Evolutionary conservation across 2,888 invertebrate genomes (phyloP).

Genomic region (Drosophila neotestacea): DNA sequence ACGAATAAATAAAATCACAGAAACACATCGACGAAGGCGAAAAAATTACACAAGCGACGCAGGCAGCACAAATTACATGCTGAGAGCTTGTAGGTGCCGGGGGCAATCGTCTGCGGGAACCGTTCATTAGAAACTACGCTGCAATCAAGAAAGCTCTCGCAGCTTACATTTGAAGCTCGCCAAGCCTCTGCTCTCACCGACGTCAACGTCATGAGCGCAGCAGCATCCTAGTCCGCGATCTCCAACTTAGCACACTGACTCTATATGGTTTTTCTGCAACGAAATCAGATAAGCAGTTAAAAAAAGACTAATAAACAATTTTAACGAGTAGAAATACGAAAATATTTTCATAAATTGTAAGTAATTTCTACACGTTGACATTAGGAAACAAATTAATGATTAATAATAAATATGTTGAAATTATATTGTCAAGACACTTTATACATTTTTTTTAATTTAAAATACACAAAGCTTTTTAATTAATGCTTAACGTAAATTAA

Average conservation of each 20-base stretch:
- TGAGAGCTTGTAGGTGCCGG: neutral
- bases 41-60: conserved; percentile 76
- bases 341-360: no score
- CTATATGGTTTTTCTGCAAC: neutral
- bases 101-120: conserved; percentile 12
- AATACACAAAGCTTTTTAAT: no score
- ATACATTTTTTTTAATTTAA: no score
- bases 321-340: no score
- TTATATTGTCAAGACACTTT: no score
- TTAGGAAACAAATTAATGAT: no score
- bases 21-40: conserved; percentile 37
- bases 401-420: no score
- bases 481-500: no score
- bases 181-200: conserved; percentile 21
- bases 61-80: conserved; percentile 44
- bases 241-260: conserved; percentile 17
- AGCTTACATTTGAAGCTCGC: conserved; percentile 32
- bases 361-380: no score
- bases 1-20: conserved; percentile 40
- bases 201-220: conserved; percentile 20
- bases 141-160: conserved; percentile 75
- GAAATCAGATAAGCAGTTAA: neutral
- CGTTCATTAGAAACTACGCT: conserved; percentile 64
- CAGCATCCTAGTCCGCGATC: conserved; percentile 36
- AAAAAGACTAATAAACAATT: no score